phyloP scores from a whole-genome alignment of 2,113 vertebrate genomes.

The Pionites leucogaster region DNA sequence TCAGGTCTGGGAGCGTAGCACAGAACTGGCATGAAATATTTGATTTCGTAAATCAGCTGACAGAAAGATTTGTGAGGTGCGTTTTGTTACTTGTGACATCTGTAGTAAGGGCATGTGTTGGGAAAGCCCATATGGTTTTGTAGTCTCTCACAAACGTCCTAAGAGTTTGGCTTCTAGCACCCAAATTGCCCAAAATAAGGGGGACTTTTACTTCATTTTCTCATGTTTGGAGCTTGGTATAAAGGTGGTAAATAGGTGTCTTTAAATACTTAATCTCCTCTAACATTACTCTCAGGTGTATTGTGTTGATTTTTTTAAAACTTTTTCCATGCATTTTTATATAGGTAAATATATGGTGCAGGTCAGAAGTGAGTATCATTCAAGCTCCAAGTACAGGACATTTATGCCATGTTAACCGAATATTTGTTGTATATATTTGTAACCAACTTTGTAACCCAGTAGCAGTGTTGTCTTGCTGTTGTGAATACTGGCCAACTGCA shows the following conservation, averaged over 20 bases:
- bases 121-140: fast-evolving
- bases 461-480: background rate
- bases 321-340: background rate
- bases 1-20: slow-evolving; percentile 89
- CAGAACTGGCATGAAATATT: slow-evolving; percentile 89
- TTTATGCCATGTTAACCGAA: slow-evolving; percentile 2
- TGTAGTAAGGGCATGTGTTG: background rate
- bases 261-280: background rate
- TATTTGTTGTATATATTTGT: slow-evolving; percentile 3
- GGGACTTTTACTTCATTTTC: background rate
- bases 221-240: background rate
- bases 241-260: background rate
- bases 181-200: background rate
- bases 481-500: background rate
- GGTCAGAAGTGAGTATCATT: background rate
- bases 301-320: background rate
- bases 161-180: background rate
- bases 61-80: slow-evolving; percentile 92
- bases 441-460: background rate
- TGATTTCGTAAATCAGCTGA: slow-evolving; percentile 88
- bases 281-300: background rate
- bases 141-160: background rate
- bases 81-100: background rate
- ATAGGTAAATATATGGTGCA: background rate
- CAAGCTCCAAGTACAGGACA: background rate